A percentile compares a stretch with the other conserved stretches of the same genome.
Evolutionary conservation across 2,797 vertebrate species (phyloP).

Genomic region (Pristis pectinata): DNA sequence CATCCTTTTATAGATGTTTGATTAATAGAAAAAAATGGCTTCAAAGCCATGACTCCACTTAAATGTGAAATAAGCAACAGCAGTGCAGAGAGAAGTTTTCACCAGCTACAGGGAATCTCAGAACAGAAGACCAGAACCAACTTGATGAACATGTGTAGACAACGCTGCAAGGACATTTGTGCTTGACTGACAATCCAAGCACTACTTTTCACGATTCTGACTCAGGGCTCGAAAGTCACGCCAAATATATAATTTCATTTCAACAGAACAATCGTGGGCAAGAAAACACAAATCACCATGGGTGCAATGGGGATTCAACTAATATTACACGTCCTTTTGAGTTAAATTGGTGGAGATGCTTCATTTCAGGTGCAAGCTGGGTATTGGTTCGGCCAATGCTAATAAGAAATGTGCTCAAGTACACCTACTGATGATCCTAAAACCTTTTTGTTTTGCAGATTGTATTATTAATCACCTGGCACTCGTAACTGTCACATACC

Average conservation of each 20-base stretch:
- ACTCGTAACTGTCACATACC: conserved; percentile 54
- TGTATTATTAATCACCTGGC: not conserved
- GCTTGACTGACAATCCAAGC: not conserved
- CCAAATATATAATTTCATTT: not conserved
- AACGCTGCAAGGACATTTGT: not conserved
- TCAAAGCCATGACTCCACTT: not conserved
- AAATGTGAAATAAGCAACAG: not conserved
- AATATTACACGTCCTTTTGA: not conserved
- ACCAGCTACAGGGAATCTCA: not conserved
- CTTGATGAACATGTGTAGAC: not conserved
- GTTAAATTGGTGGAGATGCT: not conserved
- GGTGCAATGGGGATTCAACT: not conserved
- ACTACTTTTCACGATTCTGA: not conserved
- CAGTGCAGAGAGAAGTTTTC: not conserved
- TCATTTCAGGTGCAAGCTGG: not conserved
- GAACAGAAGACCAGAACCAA: not conserved
- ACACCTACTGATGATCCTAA: not conserved
- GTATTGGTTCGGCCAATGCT: not conserved
- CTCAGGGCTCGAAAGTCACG: not conserved
- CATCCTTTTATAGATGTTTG: not conserved
- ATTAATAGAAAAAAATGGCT: not conserved
- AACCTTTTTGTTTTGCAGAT: not conserved
- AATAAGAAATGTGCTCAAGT: not conserved
- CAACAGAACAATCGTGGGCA: not conserved
- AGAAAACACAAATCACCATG: not conserved